A percentile compares a stretch with the other conserved stretches of the same genome.
These are phyloP conservation scores for Argentina silus DNA, from an alignment of 2,797 vertebrate genomes.

Conservation along the genomic window DNA sequence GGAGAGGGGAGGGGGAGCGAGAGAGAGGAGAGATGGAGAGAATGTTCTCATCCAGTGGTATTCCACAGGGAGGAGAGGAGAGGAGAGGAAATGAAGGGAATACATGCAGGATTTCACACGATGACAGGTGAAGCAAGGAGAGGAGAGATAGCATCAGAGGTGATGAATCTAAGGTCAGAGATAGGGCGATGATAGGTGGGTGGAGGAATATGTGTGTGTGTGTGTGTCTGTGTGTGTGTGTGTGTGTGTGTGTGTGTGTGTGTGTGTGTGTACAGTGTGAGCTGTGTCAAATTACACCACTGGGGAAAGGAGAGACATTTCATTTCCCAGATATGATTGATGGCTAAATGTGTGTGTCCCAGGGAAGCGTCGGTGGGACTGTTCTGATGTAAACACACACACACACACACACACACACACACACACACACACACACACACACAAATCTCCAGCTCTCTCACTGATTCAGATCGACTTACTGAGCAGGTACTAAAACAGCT, in stretches of 20 bases:
- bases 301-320: constrained; percentile 57
- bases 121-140: constrained; percentile 35
- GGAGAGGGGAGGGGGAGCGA: neutral
- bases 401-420: constrained; percentile 11
- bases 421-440: neutral
- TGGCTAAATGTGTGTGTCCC: constrained; percentile 53
- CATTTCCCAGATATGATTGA: constrained; percentile 69
- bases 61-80: constrained; percentile 19
- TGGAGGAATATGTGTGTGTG: constrained; percentile 9
- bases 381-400: constrained; percentile 29
- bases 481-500: neutral
- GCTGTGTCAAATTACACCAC: constrained; percentile 53
- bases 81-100: constrained; percentile 29
- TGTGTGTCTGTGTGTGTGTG: constrained; percentile 9
- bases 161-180: constrained; percentile 21
- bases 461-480: neutral
- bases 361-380: constrained; percentile 38
- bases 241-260: constrained; percentile 22
- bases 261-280: constrained; percentile 22
- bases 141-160: constrained; percentile 35
- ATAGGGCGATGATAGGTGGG: neutral
- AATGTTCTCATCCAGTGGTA: constrained; percentile 8
- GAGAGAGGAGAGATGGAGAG: neutral
- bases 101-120: constrained; percentile 30
- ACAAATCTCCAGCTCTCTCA: neutral